These are phyloP conservation scores for Rallus limicola DNA, from an alignment of 2,113 vertebrate species.

Conservation along the genomic window DNA sequence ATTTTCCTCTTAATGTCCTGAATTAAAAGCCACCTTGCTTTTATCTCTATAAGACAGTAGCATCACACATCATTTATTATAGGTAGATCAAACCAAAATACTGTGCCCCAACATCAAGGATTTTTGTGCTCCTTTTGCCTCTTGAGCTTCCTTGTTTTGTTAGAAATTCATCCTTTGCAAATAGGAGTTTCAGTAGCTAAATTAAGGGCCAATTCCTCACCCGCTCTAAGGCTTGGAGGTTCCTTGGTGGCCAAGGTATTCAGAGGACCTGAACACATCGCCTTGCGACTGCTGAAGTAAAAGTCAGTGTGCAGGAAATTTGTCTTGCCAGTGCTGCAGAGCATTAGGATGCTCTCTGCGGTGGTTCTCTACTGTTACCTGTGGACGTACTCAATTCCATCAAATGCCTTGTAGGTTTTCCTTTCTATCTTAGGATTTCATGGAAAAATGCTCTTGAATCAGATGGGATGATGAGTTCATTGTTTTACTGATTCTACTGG, in stretches of 20 bases:
- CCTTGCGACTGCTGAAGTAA: background rate
- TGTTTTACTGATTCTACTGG: constrained; percentile 54
- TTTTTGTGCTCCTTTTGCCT: background rate
- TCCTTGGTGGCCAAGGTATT: background rate
- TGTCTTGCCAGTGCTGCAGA: accelerated
- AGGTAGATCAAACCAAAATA: background rate
- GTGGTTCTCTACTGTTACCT: background rate
- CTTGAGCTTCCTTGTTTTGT: background rate
- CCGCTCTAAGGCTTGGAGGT: background rate
- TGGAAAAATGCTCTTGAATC: background rate
- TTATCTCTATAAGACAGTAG: background rate
- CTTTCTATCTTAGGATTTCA: background rate
- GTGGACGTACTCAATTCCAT: background rate
- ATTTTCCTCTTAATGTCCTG: constrained; percentile 12
- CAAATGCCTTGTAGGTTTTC: background rate
- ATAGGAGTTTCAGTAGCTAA: background rate
- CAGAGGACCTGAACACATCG: background rate
- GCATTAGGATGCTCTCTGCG: background rate
- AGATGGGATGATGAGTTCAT: constrained; percentile 28
- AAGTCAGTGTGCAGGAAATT: background rate
- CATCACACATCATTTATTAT: background rate
- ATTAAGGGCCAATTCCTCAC: background rate
- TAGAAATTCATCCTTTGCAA: background rate
- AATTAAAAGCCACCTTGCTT: constrained; percentile 30
- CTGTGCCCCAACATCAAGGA: background rate